Percentiles rank a stretch among this genome's conserved stretches.
These are phyloP conservation scores for Lypha dubia DNA, from an alignment of 2,888 invertebrate genomes.

Conservation along the genomic window DNA sequence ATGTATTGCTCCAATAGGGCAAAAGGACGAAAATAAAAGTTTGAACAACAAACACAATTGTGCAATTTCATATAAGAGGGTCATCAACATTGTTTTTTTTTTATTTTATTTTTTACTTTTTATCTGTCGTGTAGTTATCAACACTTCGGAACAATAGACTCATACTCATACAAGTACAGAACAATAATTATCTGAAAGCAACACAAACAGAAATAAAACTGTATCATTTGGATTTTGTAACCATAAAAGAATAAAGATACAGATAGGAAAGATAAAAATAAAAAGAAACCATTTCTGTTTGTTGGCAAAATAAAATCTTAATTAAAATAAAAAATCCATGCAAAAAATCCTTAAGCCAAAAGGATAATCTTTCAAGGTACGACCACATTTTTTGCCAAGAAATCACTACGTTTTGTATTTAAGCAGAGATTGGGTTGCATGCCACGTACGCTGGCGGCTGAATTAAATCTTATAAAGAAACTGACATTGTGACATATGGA, in stretches of 20 bases:
- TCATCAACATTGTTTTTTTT: slow-evolving; percentile 54
- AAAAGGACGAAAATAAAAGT: not conserved
- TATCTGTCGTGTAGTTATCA: slow-evolving; percentile 58
- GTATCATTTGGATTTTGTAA: slow-evolving; percentile 6
- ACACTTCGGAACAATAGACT: slow-evolving; percentile 53
- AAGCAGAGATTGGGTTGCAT: not conserved
- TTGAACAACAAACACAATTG: slow-evolving; percentile 44
- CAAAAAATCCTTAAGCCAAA: slow-evolving; percentile 31
- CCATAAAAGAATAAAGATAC: slow-evolving; percentile 5
- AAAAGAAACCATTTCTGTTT: slow-evolving; percentile 5
- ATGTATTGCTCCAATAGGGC: not conserved
- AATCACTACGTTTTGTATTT: not conserved
- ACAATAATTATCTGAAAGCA: slow-evolving; percentile 42
- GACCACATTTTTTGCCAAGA: not conserved
- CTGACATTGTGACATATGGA: slow-evolving; percentile 21
- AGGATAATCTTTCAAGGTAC: slow-evolving; percentile 50
- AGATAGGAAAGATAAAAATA: not conserved
- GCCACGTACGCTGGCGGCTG: not conserved
- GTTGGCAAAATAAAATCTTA: slow-evolving; percentile 54
- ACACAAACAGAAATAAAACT: not conserved
- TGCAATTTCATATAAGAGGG: slow-evolving; percentile 47
- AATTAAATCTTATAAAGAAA: slow-evolving; percentile 37
- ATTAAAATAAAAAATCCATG: slow-evolving; percentile 65
- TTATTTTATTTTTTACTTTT: slow-evolving; percentile 4
- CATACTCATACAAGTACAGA: slow-evolving; percentile 16